phyloP scores from a whole-genome alignment of 2,113 vertebrate genomes.

The Pseudopipra pipra region DNA sequence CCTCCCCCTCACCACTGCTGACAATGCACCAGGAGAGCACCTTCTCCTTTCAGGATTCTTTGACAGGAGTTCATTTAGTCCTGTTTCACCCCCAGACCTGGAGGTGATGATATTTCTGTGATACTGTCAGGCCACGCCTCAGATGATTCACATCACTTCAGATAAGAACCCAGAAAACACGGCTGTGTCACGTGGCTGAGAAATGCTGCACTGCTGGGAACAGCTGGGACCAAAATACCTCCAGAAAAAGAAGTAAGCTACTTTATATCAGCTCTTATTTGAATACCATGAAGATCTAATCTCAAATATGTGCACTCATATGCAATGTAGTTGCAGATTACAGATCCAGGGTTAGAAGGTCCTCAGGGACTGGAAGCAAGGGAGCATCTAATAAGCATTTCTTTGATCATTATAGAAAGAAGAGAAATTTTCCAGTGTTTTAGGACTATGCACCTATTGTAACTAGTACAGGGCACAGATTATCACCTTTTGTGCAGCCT shows the following conservation, averaged over 20 bases:
- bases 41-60: not conserved
- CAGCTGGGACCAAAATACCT: not conserved
- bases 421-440: not conserved
- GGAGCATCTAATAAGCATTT: not conserved
- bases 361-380: not conserved
- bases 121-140: not conserved
- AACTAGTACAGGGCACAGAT: not conserved
- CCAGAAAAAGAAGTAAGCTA: not conserved
- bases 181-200: not conserved
- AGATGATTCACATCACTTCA: not conserved
- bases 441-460: not conserved
- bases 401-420: not conserved
- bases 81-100: not conserved
- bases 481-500: not conserved
- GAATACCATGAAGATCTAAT: not conserved
- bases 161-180: not conserved
- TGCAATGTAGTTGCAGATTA: not conserved
- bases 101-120: not conserved
- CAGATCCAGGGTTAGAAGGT: not conserved
- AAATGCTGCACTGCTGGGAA: not conserved
- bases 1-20: not conserved
- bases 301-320: rapidly evolving
- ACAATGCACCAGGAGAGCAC: not conserved
- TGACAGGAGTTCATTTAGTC: not conserved
- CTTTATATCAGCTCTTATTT: not conserved